A percentile compares a stretch with the other conserved stretches of the same genome.
Conservation (phyloP, 2,113 vertebrate species). For the Synodontis membranacea region DNA sequence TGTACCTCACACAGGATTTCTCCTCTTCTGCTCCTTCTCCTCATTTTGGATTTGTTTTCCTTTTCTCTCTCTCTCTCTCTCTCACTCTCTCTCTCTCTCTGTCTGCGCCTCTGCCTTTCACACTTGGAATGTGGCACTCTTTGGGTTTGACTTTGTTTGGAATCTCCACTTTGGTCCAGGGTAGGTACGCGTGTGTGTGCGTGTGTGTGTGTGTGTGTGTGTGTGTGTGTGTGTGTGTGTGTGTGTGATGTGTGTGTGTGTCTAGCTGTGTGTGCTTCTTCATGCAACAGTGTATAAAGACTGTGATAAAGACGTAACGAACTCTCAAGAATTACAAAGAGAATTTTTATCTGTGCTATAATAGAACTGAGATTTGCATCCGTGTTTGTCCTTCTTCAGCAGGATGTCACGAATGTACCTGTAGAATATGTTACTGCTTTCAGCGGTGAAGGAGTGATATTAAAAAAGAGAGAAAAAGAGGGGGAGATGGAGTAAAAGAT, state of each 20-base stretch:
- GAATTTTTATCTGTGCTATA: slow-evolving; percentile 13
- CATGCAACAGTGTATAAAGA: slow-evolving; percentile 2
- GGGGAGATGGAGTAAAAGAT: background rate
- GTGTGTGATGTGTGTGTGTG: background rate
- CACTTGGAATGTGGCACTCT: slow-evolving; percentile 74
- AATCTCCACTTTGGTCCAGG: slow-evolving; percentile 73
- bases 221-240: slow-evolving; percentile 8
- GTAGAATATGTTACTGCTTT: slow-evolving; percentile 25
- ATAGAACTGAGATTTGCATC: background rate
- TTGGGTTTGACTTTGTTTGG: slow-evolving; percentile 71
- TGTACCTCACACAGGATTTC: slow-evolving; percentile 1
- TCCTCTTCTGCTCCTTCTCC: slow-evolving; percentile 28
- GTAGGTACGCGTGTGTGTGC: slow-evolving; percentile 63
- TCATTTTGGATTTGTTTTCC: slow-evolving; percentile 39
- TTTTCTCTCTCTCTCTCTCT: slow-evolving; percentile 48
- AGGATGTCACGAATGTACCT: slow-evolving; percentile 60
- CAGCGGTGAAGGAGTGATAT: background rate
- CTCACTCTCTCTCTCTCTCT: slow-evolving; percentile 37
- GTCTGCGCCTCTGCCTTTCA: slow-evolving; percentile 50
- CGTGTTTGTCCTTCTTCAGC: background rate
- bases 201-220: slow-evolving; percentile 31
- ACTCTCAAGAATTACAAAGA: slow-evolving; percentile 6
- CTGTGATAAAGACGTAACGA: slow-evolving; percentile 36
- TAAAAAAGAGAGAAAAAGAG: slow-evolving; percentile 29
- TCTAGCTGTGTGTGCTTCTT: background rate